Evolutionary conservation across 2,888 invertebrate species (phyloP).

Genomic region (Orthosia cruda): DNA sequence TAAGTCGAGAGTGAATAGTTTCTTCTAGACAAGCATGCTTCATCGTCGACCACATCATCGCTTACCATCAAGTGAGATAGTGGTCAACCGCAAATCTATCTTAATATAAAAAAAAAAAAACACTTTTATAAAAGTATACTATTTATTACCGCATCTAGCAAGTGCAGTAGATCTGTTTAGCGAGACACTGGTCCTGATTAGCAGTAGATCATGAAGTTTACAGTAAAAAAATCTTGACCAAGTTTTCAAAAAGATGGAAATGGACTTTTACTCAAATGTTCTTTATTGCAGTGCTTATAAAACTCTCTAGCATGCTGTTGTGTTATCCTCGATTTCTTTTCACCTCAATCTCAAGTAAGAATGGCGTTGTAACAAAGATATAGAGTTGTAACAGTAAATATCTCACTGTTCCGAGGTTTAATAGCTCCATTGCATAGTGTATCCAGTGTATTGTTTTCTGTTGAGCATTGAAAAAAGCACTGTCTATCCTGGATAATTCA

Average conservation of each 20-base stretch:
- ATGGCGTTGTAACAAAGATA: neutral
- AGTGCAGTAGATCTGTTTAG: constrained; percentile 1
- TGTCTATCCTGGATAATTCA: neutral
- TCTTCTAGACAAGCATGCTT: too few relatives aligned
- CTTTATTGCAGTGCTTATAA: neutral
- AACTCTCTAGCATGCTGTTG: neutral
- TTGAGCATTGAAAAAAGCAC: neutral
- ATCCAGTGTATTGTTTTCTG: neutral
- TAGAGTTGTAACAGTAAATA: neutral
- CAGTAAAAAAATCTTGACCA: neutral
- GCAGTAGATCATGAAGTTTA: neutral
- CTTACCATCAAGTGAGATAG: too few relatives aligned
- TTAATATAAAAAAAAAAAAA: neutral
- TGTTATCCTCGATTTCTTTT: constrained; percentile 5
- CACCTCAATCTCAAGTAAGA: neutral
- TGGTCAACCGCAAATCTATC: too few relatives aligned
- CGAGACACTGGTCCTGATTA: constrained; percentile 7
- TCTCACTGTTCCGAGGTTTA: neutral
- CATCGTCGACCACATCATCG: too few relatives aligned
- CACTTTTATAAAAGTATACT: constrained; percentile 40
- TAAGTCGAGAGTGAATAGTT: too few relatives aligned
- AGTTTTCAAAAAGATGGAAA: constrained; percentile 21
- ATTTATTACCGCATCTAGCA: constrained; percentile 46
- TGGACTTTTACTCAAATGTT: neutral
- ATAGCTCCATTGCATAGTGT: neutral